Evolutionary conservation across 2,888 invertebrate genomes (phyloP).

Genomic region (Tipula lateralis): DNA sequence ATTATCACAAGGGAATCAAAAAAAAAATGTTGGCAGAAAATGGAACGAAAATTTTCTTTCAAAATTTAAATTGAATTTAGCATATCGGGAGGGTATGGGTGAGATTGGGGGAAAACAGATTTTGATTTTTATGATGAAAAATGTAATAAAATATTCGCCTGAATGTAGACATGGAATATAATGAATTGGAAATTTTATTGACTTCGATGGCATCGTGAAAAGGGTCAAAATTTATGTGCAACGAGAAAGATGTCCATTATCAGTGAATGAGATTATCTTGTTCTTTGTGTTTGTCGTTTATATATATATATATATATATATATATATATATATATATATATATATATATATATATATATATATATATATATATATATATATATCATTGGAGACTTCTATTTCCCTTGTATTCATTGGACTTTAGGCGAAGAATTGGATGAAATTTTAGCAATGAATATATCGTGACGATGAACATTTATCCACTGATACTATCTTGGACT

Average conservation of each 20-base stretch:
- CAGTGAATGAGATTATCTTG: too few relatives aligned
- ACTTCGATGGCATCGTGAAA: background rate
- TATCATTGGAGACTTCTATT: too few relatives aligned
- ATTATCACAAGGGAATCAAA: background rate
- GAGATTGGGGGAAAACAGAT: background rate
- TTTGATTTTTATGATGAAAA: background rate
- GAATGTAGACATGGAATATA: background rate
- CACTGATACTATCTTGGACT: too few relatives aligned
- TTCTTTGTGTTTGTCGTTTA: too few relatives aligned
- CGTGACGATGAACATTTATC: too few relatives aligned
- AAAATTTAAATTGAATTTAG: background rate
- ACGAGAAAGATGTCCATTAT: background rate
- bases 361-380: too few relatives aligned
- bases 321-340: too few relatives aligned
- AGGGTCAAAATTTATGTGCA: background rate
- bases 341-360: too few relatives aligned
- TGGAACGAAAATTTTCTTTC: background rate
- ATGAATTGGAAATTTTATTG: conserved; percentile 4
- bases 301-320: too few relatives aligned
- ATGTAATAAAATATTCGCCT: background rate
- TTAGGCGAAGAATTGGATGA: too few relatives aligned
- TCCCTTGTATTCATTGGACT: too few relatives aligned
- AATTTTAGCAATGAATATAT: too few relatives aligned
- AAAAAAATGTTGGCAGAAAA: background rate
- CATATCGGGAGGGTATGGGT: background rate